A percentile compares a stretch with the other conserved stretches of the same genome.
Evolutionary conservation across 1,140 invertebrate species (phyloP).

Genomic region (Vollenhovia emeryi): DNA sequence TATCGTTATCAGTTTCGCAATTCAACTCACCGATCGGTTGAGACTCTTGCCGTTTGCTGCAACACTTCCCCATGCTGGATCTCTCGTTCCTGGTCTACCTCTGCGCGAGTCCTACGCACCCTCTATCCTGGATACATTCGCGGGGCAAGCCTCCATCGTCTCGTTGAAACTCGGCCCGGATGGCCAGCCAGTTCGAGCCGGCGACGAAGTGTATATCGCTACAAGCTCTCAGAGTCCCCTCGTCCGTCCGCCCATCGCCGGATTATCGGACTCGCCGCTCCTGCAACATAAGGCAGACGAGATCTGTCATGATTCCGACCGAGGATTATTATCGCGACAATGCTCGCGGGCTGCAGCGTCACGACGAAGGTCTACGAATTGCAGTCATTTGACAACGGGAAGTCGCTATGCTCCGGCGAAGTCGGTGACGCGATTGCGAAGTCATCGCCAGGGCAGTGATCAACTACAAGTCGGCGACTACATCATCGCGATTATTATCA

Average conservation of each 20-base stretch:
- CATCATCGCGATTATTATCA: not conserved
- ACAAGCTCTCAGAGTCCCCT: constrained; percentile 49
- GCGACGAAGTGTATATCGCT: constrained; percentile 37
- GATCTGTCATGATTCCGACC: constrained; percentile 47
- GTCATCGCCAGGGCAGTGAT: constrained; percentile 12
- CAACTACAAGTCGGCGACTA: not conserved
- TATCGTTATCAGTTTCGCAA: not conserved
- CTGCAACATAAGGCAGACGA: constrained; percentile 63
- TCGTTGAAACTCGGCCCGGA: constrained; percentile 56
- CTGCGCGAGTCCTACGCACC: constrained; percentile 60
- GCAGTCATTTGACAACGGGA: constrained; percentile 34
- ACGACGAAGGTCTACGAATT: constrained; percentile 19
- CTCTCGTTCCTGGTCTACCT: constrained; percentile 63
- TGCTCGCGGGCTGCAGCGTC: constrained; percentile 28
- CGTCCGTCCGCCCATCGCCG: constrained; percentile 71
- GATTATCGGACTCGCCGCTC: constrained; percentile 49
- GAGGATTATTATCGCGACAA: constrained; percentile 35
- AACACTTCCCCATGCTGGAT: constrained; percentile 89
- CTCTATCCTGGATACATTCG: constrained; percentile 63
- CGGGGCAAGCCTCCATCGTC: constrained; percentile 76
- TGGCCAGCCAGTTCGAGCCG: not conserved
- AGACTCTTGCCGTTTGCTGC: constrained; percentile 90
- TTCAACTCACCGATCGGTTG: constrained; percentile 85
- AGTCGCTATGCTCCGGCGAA: constrained; percentile 30
- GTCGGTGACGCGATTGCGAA: constrained; percentile 15